phyloP scores from a whole-genome alignment of 2,888 invertebrate genomes.

The Macropis europaea region DNA sequence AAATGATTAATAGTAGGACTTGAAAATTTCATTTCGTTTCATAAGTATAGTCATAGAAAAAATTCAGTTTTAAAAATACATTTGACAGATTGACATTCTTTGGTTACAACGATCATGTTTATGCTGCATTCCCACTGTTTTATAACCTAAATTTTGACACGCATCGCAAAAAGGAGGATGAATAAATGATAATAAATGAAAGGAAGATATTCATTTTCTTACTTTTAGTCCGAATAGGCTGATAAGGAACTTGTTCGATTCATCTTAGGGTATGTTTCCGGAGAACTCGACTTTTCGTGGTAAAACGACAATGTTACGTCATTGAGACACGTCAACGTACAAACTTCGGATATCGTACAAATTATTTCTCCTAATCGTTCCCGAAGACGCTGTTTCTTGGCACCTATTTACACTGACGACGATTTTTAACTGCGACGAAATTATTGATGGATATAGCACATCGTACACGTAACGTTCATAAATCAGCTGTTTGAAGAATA shows the following conservation, averaged over 20 bases:
- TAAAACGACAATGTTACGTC: constrained; percentile 64
- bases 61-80: background rate
- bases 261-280: constrained; percentile 27
- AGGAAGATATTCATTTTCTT: background rate
- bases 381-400: constrained; percentile 9
- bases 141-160: constrained; percentile 25
- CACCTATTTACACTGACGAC: background rate
- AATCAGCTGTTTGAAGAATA: constrained; percentile 38
- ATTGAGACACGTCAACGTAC: constrained; percentile 72
- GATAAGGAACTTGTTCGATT: constrained; percentile 8
- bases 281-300: constrained; percentile 27
- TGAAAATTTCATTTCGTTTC: too few species aligned
- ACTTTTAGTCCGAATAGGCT: constrained; percentile 30
- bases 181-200: background rate
- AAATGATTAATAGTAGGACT: background rate
- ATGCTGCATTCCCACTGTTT: background rate
- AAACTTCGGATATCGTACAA: constrained; percentile 40
- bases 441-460: background rate
- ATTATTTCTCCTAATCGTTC: constrained; percentile 11
- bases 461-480: constrained; percentile 8
- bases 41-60: too few species aligned
- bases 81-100: constrained; percentile 15
- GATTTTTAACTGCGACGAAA: background rate
- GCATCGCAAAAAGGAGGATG: background rate
- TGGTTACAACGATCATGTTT: background rate